Base-by-base conservation (phyloP, 2,888 invertebrate species). In the Deilephila porcellus region DNA sequence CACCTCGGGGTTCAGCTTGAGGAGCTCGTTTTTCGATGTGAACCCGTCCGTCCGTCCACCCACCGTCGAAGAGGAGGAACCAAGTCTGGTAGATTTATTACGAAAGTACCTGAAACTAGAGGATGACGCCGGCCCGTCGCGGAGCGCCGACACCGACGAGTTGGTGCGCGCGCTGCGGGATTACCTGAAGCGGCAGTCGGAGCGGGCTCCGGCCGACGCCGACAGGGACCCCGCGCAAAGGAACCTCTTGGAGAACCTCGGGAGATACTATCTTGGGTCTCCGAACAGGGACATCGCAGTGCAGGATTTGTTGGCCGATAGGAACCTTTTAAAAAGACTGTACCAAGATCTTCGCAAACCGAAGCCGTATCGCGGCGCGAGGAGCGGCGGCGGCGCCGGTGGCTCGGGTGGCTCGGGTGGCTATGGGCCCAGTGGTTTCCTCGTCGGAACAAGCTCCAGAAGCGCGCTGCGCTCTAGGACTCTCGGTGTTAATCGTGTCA, bases 321-420 rank as follows among this genome's bases (percentile, higher is more conserved):
- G 97, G 81, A 96, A 96, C 83, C 93, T 97, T 37, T 91, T 98
- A 72, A 97, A 97, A 87, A 97, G 96, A 86, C 91, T 97, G 52
- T 97, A 97, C 85, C 96, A 97, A 85, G 97, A 97, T 83, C 92
- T 97, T 79, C 95, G 97, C 78, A 96, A 97, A 83, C 95, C 97
- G 37, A 96, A 96, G 81, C 93, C 94, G 56, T 95, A 94, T 79
- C 87, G 93, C 73, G 92, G 92, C 73, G 90, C 89, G 76, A 87
- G 94, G 64, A 88, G 92, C 77, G 94, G 91, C 71, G 89, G 91
- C 75, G 79, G 79, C 71, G 81, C 85, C 53, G 72, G 92, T 91
- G n/a, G 95, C 94, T 60, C 85, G 74, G 87, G 88, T 34, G 85
- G 88, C 32, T 88, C 85, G 74, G 87, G 88, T 34, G 85, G 88